A percentile compares a stretch with the other conserved stretches of the same genome.
Conservation (phyloP, 1,140 invertebrate genomes). For the Ganaspis sp. region DNA sequence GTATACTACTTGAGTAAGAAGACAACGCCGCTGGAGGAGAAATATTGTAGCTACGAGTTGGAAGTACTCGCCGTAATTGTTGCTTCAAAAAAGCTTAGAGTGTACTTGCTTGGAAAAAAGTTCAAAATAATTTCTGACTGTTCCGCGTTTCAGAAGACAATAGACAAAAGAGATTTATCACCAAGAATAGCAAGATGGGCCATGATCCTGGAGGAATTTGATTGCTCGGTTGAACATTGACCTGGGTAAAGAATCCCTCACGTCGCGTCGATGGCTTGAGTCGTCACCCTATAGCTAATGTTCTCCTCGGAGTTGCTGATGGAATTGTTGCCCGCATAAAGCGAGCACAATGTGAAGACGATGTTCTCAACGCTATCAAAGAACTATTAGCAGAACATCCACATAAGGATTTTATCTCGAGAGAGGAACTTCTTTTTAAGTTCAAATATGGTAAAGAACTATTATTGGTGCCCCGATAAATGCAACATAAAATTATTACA, state of each 20-base stretch:
- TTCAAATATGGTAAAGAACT: slow-evolving; percentile 28
- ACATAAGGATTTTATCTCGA: background rate
- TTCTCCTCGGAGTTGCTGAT: slow-evolving; percentile 17
- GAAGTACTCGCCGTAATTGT: slow-evolving; percentile 53
- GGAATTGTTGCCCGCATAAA: background rate
- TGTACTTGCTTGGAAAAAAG: slow-evolving; percentile 62
- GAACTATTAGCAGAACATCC: background rate
- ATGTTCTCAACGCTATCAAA: background rate
- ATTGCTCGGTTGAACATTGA: slow-evolving; percentile 57
- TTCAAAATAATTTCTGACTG: slow-evolving; percentile 61
- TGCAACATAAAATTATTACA: background rate
- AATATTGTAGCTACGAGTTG: slow-evolving; percentile 50
- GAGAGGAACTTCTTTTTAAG: background rate
- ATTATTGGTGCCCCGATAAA: slow-evolving; percentile 36
- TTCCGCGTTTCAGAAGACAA: slow-evolving; percentile 51
- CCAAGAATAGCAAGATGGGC: slow-evolving; percentile 61
- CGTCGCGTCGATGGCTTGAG: slow-evolving; percentile 67
- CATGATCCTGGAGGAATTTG: slow-evolving; percentile 58
- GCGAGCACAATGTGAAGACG: slow-evolving; percentile 2
- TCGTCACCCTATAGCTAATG: slow-evolving; percentile 56
- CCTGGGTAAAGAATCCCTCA: slow-evolving; percentile 57
- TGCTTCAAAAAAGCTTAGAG: slow-evolving; percentile 54
- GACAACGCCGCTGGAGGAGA: slow-evolving; percentile 35
- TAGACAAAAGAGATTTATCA: slow-evolving; percentile 54
- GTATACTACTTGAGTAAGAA: slow-evolving; percentile 29